Percentiles rank a stretch among this genome's conserved stretches.
Conservation (phyloP, 2,113 vertebrate species). For the Tiliqua scincoides region DNA sequence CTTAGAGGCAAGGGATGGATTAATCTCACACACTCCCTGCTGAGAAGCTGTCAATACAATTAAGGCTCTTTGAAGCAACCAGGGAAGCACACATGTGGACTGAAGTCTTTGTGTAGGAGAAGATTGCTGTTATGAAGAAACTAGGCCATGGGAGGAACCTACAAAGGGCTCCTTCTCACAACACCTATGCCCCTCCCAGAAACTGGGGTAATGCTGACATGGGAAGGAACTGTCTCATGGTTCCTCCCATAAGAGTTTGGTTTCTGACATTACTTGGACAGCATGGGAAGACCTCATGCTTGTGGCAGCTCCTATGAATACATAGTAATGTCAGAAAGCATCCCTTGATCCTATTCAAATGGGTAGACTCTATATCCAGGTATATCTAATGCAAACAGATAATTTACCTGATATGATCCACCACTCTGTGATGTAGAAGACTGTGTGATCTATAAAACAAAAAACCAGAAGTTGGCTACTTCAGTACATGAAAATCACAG, state of each 20-base stretch:
- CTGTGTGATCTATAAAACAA: conserved; percentile 8
- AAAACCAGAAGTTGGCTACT: not conserved
- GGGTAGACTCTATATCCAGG: not conserved
- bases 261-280: not conserved
- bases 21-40: not conserved
- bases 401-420: conserved; percentile 9
- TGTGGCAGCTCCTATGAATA: not conserved
- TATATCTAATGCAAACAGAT: not conserved
- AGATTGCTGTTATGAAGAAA: not conserved
- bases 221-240: not conserved
- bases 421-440: conserved; percentile 11
- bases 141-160: not conserved
- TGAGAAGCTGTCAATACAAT: not conserved
- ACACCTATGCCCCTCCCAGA: not conserved
- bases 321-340: not conserved
- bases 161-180: not conserved
- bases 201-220: not conserved
- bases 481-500: not conserved
- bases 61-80: not conserved
- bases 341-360: not conserved
- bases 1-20: not conserved
- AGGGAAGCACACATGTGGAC: not conserved
- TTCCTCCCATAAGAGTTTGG: not conserved
- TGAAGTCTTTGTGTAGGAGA: not conserved
- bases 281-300: not conserved